Evolutionary conservation across 2,888 invertebrate species (phyloP).

Genomic region (Tetragonula carbonaria): DNA sequence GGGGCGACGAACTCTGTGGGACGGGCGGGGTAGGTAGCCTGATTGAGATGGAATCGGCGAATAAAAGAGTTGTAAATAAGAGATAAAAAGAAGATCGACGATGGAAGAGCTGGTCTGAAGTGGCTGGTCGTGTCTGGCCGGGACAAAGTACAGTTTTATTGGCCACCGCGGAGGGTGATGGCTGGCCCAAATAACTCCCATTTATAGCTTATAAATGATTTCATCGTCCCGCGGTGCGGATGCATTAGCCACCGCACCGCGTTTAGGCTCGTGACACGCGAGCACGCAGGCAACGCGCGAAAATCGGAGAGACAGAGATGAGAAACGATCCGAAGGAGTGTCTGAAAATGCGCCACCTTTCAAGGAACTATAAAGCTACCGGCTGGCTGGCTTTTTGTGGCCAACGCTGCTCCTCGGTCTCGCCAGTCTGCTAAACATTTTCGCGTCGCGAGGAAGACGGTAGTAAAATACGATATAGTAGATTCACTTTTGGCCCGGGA

Average conservation of each 20-base stretch:
- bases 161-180: slow-evolving; percentile 76
- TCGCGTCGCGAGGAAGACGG: background rate
- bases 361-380: slow-evolving; percentile 77
- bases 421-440: slow-evolving; percentile 1
- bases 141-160: slow-evolving; percentile 82
- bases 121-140: slow-evolving; percentile 82
- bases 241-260: slow-evolving; percentile 78
- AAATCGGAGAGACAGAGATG: slow-evolving; percentile 38
- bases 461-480: slow-evolving; percentile 31
- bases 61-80: slow-evolving; percentile 84
- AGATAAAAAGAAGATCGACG: slow-evolving; percentile 74
- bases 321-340: slow-evolving; percentile 23
- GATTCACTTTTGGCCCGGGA: slow-evolving; percentile 22
- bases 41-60: slow-evolving; percentile 84
- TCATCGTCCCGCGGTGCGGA: slow-evolving; percentile 79
- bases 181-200: slow-evolving; percentile 80
- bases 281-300: slow-evolving; percentile 64
- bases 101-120: slow-evolving; percentile 72
- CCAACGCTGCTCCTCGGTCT: slow-evolving; percentile 26
- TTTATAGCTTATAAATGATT: slow-evolving; percentile 84
- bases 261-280: slow-evolving; percentile 71
- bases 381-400: slow-evolving; percentile 60
- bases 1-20: slow-evolving; percentile 47
- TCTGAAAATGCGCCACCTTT: slow-evolving; percentile 72
- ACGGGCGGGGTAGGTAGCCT: slow-evolving; percentile 63